phyloP scores from a whole-genome alignment of 1,140 invertebrate species.

The Mercenaria mercenaria region DNA sequence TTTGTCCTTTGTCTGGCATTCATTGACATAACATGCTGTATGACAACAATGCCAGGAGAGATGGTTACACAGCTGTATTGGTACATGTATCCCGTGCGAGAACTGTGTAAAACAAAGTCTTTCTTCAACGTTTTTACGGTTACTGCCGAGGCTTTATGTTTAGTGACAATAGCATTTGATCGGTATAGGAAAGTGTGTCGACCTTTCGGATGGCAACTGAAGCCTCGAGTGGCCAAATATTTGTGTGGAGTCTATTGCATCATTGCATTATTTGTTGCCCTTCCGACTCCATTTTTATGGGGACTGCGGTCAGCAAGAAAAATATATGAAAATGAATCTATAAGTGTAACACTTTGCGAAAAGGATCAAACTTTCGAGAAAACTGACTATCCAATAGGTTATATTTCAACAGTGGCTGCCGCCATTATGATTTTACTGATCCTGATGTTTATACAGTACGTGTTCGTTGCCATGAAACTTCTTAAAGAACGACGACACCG shows the following conservation, averaged over 20 bases:
- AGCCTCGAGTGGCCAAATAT: background rate
- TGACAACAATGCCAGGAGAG: slow-evolving; percentile 73
- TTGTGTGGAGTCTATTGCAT: background rate
- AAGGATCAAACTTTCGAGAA: slow-evolving; percentile 10
- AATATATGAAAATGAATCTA: background rate
- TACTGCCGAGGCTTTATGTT: slow-evolving; percentile 65
- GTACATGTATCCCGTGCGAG: slow-evolving; percentile 69
- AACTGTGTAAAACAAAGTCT: slow-evolving; percentile 68
- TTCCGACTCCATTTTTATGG: slow-evolving; percentile 25
- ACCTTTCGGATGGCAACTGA: slow-evolving; percentile 68
- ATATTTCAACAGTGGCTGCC: background rate
- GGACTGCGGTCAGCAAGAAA: background rate
- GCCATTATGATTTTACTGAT: background rate
- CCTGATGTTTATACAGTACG: slow-evolving; percentile 11
- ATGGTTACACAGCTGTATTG: slow-evolving; percentile 71
- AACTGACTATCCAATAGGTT: background rate
- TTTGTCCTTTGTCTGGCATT: slow-evolving; percentile 72
- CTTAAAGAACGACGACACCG: background rate
- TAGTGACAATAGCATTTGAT: slow-evolving; percentile 71
- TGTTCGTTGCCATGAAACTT: slow-evolving; percentile 13
- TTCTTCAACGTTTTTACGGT: slow-evolving; percentile 72
- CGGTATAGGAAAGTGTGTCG: slow-evolving; percentile 72
- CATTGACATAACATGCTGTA: slow-evolving; percentile 70
- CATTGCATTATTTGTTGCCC: background rate
- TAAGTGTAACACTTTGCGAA: slow-evolving; percentile 49